Evolutionary conservation across 2,888 invertebrate species (phyloP).

Genomic region (Heterodera filipjevi): DNA sequence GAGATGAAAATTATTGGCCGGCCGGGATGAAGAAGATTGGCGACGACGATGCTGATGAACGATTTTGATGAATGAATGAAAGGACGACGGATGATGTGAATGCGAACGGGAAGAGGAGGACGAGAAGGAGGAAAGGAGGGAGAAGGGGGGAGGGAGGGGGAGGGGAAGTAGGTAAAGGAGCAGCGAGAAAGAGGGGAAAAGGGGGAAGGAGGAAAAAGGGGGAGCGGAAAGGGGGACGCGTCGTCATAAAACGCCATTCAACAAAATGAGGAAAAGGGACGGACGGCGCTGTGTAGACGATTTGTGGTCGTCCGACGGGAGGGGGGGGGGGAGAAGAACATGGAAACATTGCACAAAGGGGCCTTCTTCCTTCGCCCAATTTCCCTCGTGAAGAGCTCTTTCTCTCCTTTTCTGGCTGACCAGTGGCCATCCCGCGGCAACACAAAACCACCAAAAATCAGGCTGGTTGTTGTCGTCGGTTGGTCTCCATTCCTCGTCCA

Average conservation of each 20-base stretch:
- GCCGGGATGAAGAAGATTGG: constrained; percentile 17
- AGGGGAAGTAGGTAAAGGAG: neutral
- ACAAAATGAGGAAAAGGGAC: neutral
- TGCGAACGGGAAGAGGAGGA: neutral
- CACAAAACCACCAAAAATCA: constrained; percentile 2
- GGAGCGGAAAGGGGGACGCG: neutral
- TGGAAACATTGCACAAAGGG: neutral
- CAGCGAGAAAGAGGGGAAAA: neutral
- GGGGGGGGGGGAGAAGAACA: constrained; percentile 1
- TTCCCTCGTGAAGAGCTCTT: constrained; percentile 10
- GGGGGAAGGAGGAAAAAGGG: too few relatives aligned
- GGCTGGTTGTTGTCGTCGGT: neutral
- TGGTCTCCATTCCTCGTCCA: neutral
- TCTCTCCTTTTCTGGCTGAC: constrained; percentile 15
- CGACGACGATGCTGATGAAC: neutral
- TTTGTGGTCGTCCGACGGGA: neutral
- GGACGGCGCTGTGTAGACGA: neutral
- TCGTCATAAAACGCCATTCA: constrained; percentile 11
- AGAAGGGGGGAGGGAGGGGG: too few relatives aligned
- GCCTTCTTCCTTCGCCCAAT: neutral
- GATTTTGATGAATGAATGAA: constrained; percentile 8
- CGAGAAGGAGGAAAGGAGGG: neutral
- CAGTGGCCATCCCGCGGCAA: constrained; percentile 12
- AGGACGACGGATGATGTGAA: neutral
- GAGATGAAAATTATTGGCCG: constrained; percentile 12